phyloP scores from a whole-genome alignment of 2,797 vertebrate genomes.

The Pseudochirops cupreus region DNA sequence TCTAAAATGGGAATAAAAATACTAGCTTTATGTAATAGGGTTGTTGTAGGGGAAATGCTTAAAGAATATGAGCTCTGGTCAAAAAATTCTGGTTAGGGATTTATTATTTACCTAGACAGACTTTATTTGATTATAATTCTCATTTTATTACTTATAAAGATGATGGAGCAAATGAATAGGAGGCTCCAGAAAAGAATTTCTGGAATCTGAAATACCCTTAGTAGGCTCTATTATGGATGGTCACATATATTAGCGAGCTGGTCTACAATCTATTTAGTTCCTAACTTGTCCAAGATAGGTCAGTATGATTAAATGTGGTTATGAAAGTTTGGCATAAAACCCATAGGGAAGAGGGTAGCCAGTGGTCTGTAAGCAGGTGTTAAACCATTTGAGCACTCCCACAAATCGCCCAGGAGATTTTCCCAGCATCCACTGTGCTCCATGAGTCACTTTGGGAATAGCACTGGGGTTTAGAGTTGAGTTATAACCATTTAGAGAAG shows the following conservation, averaged over 20 bases:
- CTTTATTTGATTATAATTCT: slow-evolving; percentile 81
- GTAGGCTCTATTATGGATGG: not conserved
- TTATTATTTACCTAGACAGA: slow-evolving; percentile 68
- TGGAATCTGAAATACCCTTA: slow-evolving; percentile 50
- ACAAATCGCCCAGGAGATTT: slow-evolving; percentile 75
- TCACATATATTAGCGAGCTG: slow-evolving; percentile 41
- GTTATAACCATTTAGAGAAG: slow-evolving; percentile 86
- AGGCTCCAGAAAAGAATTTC: slow-evolving; percentile 66
- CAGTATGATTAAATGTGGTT: slow-evolving; percentile 40
- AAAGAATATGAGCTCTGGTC: not conserved
- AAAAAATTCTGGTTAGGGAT: slow-evolving; percentile 77
- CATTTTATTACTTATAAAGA: slow-evolving; percentile 80
- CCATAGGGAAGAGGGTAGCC: slow-evolving; percentile 31
- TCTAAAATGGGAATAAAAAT: not conserved
- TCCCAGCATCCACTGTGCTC: slow-evolving; percentile 77
- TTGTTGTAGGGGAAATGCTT: not conserved
- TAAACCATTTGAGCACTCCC: slow-evolving; percentile 72
- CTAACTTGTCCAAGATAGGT: slow-evolving; percentile 52
- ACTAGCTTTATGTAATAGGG: not conserved
- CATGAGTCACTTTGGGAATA: slow-evolving; percentile 84
- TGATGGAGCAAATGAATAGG: slow-evolving; percentile 50
- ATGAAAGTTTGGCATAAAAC: not conserved
- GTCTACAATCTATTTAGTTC: slow-evolving; percentile 48
- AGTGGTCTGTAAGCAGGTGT: slow-evolving; percentile 68
- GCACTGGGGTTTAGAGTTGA: slow-evolving; percentile 82